Percentiles rank a stretch among this genome's conserved stretches.
These are phyloP conservation scores for Shinisaurus crocodilurus DNA, from an alignment of 2,113 vertebrate species.

Conservation along the genomic window DNA sequence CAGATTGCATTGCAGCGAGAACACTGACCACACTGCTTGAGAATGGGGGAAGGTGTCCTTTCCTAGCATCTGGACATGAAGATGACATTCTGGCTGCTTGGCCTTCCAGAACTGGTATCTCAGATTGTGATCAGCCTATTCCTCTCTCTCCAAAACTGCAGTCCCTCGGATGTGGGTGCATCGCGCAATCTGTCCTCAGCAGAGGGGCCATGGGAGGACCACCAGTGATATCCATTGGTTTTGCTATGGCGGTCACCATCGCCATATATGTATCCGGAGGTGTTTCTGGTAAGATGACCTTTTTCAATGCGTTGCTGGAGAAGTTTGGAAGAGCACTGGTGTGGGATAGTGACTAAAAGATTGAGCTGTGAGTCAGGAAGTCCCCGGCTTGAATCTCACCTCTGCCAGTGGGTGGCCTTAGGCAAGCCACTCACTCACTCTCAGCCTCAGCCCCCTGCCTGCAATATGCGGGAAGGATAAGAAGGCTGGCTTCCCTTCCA, in stretches of 20 bases:
- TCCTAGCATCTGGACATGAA: too few species aligned
- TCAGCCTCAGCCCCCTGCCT: background rate
- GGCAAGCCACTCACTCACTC: background rate
- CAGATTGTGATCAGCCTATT: background rate
- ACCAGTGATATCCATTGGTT: slow-evolving; percentile 84
- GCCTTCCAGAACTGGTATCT: background rate
- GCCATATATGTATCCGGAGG: slow-evolving; percentile 90
- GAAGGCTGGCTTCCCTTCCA: too few species aligned
- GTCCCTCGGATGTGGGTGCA: slow-evolving; percentile 91
- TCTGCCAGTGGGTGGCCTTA: background rate
- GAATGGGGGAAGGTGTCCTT: background rate
- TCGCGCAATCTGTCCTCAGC: slow-evolving; percentile 91
- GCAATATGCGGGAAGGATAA: background rate
- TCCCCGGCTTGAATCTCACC: background rate
- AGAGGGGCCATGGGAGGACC: slow-evolving; percentile 80
- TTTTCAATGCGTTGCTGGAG: background rate
- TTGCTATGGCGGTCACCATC: slow-evolving; percentile 88
- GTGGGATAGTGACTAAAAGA: background rate
- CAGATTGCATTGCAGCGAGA: too few species aligned
- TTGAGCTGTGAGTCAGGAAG: background rate
- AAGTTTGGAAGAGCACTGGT: background rate
- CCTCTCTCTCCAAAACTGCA: slow-evolving; percentile 52
- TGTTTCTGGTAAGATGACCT: slow-evolving; percentile 86
- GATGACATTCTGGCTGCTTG: background rate
- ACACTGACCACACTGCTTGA: background rate